Conservation (phyloP, 2,888 invertebrate genomes). For the Alitta virens region DNA sequence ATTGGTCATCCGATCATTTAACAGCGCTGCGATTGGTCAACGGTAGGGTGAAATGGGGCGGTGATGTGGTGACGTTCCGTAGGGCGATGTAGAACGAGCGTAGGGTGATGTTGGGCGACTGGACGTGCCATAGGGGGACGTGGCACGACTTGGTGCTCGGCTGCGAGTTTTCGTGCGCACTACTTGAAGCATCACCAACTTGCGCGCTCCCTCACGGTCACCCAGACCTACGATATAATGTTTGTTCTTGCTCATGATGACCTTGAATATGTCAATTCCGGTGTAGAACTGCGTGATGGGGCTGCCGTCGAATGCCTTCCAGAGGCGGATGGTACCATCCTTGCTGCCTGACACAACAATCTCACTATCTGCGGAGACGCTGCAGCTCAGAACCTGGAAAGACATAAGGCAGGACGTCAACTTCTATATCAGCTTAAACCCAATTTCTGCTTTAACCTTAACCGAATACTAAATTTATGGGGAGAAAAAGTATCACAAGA, state of each 20-base stretch:
- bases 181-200: constrained; percentile 56
- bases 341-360: constrained; percentile 54
- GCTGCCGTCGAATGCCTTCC: constrained; percentile 50
- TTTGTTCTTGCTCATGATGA: constrained; percentile 54
- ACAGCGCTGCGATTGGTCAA: background rate
- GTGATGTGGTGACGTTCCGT: constrained; percentile 2
- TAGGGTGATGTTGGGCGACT: constrained; percentile 8
- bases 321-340: constrained; percentile 55
- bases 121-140: constrained; percentile 15
- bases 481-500: no score
- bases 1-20: no score
- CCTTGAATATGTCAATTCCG: constrained; percentile 54
- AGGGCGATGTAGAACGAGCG: constrained; percentile 5
- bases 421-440: no score
- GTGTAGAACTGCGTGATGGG: constrained; percentile 53
- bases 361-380: constrained; percentile 54
- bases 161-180: constrained; percentile 33
- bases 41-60: background rate
- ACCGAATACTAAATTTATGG: no score
- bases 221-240: constrained; percentile 56
- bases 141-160: constrained; percentile 15
- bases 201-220: constrained; percentile 53
- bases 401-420: no score
- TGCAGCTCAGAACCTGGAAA: constrained; percentile 53
- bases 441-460: no score